These are phyloP conservation scores for Melitaea cinxia DNA, from an alignment of 1,140 invertebrate species.

Conservation along the genomic window DNA sequence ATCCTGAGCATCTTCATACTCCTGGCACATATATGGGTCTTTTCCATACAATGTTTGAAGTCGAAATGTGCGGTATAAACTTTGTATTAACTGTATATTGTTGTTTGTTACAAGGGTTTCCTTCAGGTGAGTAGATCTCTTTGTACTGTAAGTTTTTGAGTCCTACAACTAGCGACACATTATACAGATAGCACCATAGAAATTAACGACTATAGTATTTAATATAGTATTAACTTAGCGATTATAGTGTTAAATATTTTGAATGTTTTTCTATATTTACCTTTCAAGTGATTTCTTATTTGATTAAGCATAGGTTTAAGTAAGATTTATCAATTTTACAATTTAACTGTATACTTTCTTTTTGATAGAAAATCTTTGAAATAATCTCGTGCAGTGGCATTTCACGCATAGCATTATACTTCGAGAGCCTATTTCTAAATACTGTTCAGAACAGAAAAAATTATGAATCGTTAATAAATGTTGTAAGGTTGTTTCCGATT, in stretches of 20 bases:
- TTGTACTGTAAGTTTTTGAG: slow-evolving; percentile 66
- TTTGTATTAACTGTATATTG: slow-evolving; percentile 61
- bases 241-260: too few species aligned
- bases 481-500: too few species aligned
- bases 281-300: slow-evolving; percentile 48
- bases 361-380: slow-evolving; percentile 21
- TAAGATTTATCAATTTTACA: slow-evolving; percentile 30
- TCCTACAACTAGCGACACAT: slow-evolving; percentile 71
- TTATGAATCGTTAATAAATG: slow-evolving; percentile 60
- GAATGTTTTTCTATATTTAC: slow-evolving; percentile 49
- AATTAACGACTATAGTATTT: slow-evolving; percentile 69
- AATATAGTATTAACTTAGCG: too few species aligned
- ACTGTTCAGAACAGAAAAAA: slow-evolving; percentile 62
- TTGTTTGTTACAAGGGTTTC: slow-evolving; percentile 48
- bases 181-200: slow-evolving; percentile 65
- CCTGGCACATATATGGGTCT: slow-evolving; percentile 49
- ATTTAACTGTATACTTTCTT: slow-evolving; percentile 23
- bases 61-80: slow-evolving; percentile 63
- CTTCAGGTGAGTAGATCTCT: slow-evolving; percentile 57
- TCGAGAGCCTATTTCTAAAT: slow-evolving; percentile 43
- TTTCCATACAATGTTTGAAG: slow-evolving; percentile 59
- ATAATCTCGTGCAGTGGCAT: slow-evolving; percentile 8
- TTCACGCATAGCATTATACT: slow-evolving; percentile 47
- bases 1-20: slow-evolving; percentile 52
- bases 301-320: slow-evolving; percentile 43